These are phyloP conservation scores for Noturus placidus DNA, from an alignment of 2,113 vertebrate genomes.

Conservation along the genomic window DNA sequence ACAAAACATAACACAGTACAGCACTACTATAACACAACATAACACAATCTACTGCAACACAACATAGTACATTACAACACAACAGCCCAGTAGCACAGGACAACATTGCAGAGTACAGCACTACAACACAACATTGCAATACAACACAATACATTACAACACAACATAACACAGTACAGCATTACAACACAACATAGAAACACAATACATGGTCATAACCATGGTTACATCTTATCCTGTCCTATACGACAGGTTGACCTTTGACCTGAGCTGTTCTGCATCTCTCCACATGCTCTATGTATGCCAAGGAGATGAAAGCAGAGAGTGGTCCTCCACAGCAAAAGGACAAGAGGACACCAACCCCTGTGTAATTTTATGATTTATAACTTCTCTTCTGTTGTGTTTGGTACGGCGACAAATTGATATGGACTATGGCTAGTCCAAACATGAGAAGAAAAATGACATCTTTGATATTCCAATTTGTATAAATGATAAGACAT, in stretches of 20 bases:
- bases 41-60: no score
- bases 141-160: no score
- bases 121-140: no score
- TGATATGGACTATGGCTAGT: conserved; percentile 24
- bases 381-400: conserved; percentile 31
- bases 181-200: no score
- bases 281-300: conserved; percentile 19
- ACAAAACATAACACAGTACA: no score
- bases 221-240: background rate
- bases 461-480: background rate
- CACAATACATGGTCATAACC: background rate
- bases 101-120: no score
- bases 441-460: conserved; percentile 5
- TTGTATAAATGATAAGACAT: conserved; percentile 28
- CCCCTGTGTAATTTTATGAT: conserved; percentile 28
- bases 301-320: conserved; percentile 17
- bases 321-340: background rate
- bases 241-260: background rate
- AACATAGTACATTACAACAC: no score
- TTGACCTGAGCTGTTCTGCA: conserved; percentile 13
- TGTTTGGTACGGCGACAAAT: conserved; percentile 31
- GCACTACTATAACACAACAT: no score
- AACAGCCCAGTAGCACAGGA: no score
- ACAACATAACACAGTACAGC: no score
- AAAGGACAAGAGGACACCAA: conserved; percentile 6